phyloP scores from a whole-genome alignment of 2,113 vertebrate genomes.

The Boulengeromyrus knoepffleri region DNA sequence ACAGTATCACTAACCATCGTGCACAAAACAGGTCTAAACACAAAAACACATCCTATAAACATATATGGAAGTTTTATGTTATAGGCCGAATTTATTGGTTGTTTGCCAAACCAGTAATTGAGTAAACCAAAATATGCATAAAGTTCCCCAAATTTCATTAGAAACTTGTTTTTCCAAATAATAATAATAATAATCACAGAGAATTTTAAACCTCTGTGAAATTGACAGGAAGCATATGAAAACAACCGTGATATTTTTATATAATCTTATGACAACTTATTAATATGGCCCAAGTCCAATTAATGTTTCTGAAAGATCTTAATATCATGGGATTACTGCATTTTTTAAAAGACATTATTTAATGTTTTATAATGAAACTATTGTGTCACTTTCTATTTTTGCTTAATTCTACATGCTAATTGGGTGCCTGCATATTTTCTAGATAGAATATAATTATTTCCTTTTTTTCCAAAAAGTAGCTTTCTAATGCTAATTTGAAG shows the following conservation, averaged over 20 bases:
- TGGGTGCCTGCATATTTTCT: conserved; percentile 59
- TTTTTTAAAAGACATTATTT: conserved; percentile 66
- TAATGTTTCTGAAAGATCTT: conserved; percentile 64
- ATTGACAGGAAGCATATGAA: conserved; percentile 44
- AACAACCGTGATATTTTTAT: conserved; percentile 49
- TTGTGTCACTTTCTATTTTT: conserved; percentile 65
- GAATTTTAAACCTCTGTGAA: conserved; percentile 1
- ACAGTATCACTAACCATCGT: background rate
- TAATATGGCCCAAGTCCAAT: conserved; percentile 62
- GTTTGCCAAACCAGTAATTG: background rate
- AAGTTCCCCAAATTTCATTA: background rate
- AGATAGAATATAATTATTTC: conserved; percentile 63
- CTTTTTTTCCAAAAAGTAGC: conserved; percentile 40
- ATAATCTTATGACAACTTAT: conserved; percentile 62
- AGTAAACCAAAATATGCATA: background rate
- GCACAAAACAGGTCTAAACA: background rate
- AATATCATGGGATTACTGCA: conserved; percentile 62
- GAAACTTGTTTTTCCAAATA: background rate
- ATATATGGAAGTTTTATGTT: background rate
- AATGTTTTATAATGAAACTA: conserved; percentile 65
- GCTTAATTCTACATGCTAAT: conserved; percentile 62
- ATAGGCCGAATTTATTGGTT: background rate
- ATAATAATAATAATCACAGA: background rate
- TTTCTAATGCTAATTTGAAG: conserved; percentile 27
- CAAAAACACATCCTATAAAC: background rate